Evolutionary conservation across 2,797 vertebrate species (phyloP).

Genomic region (Micromesistius poutassou): DNA sequence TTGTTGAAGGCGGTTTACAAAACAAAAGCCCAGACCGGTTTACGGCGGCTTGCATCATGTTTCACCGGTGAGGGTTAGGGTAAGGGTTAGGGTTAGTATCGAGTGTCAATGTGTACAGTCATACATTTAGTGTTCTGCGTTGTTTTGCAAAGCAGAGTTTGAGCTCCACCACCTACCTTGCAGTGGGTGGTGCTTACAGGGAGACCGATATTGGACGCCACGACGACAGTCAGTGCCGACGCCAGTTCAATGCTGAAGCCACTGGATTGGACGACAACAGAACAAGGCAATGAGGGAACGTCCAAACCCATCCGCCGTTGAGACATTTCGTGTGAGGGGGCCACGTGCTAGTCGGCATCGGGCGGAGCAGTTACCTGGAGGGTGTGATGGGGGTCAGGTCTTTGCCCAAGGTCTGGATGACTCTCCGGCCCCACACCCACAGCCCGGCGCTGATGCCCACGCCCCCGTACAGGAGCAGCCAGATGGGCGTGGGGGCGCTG

Average conservation of each 20-base stretch:
- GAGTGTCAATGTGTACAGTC: background rate
- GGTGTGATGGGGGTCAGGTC: slow-evolving; percentile 96
- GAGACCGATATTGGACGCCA: slow-evolving; percentile 92
- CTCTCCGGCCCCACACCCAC: slow-evolving; percentile 95
- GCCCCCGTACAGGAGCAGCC: slow-evolving; percentile 91
- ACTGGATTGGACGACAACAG: slow-evolving; percentile 61
- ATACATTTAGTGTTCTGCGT: background rate
- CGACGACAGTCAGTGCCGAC: slow-evolving; percentile 89
- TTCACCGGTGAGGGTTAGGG: background rate
- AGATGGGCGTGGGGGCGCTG: slow-evolving; percentile 82
- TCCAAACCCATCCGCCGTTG: background rate
- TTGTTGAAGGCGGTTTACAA: background rate
- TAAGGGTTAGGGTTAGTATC: background rate
- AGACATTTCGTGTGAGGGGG: background rate
- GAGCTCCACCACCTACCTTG: slow-evolving; percentile 75
- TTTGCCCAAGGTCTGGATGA: slow-evolving; percentile 96
- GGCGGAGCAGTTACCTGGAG: slow-evolving; percentile 80
- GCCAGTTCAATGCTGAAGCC: slow-evolving; percentile 97
- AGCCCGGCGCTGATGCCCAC: slow-evolving; percentile 88
- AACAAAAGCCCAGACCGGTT: background rate
- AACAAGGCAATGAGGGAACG: background rate
- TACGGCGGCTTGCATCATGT: background rate
- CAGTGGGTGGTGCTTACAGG: slow-evolving; percentile 98
- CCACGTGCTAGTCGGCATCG: background rate
- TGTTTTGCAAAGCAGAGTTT: background rate